phyloP scores from a whole-genome alignment of 2,797 vertebrate genomes.

The Tenualosa ilisha region DNA sequence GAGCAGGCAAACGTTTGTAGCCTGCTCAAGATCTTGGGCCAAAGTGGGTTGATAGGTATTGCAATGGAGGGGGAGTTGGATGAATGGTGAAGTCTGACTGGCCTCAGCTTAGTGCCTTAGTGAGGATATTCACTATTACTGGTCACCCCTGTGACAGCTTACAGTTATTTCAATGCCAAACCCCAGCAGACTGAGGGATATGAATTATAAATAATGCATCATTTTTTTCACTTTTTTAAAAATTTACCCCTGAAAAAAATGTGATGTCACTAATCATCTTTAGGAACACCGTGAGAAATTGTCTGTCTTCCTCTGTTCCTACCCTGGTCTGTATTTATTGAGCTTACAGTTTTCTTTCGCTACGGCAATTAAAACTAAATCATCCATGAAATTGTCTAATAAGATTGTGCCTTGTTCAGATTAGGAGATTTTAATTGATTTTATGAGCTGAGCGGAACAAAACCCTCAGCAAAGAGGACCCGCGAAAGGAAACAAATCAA shows the following conservation, averaged over 20 bases:
- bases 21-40: not conserved
- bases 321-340: not conserved
- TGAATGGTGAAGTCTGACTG: not conserved
- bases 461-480: conserved; percentile 36
- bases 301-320: not conserved
- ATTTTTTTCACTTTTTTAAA: not conserved
- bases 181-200: not conserved
- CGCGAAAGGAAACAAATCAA: conserved; percentile 37
- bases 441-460: conserved; percentile 51
- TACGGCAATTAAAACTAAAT: conserved; percentile 54
- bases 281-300: not conserved
- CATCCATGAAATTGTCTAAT: conserved; percentile 62
- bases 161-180: not conserved
- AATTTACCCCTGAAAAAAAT: not conserved
- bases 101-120: not conserved
- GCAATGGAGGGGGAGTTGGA: not conserved
- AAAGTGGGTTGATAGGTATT: not conserved
- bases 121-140: not conserved
- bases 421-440: conserved; percentile 55
- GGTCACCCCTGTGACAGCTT: not conserved
- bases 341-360: not conserved
- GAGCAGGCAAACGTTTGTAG: not conserved
- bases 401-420: conserved; percentile 50
- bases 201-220: not conserved
- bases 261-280: conserved; percentile 11